phyloP scores from a whole-genome alignment of 2,888 invertebrate genomes.

The Meiosimyza platycephala region DNA sequence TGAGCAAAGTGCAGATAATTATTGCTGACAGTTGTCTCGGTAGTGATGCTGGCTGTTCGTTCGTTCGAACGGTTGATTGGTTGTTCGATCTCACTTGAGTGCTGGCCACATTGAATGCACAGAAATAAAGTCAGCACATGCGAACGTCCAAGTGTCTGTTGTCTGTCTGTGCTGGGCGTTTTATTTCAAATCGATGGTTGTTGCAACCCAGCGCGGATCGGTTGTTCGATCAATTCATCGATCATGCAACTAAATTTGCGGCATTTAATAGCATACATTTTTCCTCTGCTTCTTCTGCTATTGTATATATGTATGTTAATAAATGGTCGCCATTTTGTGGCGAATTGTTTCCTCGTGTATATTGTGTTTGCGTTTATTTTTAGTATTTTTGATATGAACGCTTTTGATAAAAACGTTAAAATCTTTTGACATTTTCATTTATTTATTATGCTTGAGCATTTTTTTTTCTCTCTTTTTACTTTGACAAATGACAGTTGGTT shows the following conservation, averaged over 20 bases:
- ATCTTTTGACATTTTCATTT: slow-evolving; percentile 40
- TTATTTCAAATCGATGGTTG: too few relatives aligned
- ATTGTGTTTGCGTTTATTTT: not conserved
- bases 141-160: not conserved
- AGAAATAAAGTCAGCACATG: not conserved
- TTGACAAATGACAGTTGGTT: slow-evolving; percentile 32
- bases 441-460: slow-evolving; percentile 14
- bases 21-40: slow-evolving; percentile 22
- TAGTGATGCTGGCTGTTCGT: not conserved
- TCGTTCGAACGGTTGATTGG: slow-evolving; percentile 5
- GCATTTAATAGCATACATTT: slow-evolving; percentile 17
- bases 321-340: too few relatives aligned
- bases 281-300: too few relatives aligned
- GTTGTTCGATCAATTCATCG: slow-evolving; percentile 13
- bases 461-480: not conserved
- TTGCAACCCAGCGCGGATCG: not conserved
- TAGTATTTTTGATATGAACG: slow-evolving; percentile 18
- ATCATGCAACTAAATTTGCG: slow-evolving; percentile 32
- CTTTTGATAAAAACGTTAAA: slow-evolving; percentile 34
- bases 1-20: slow-evolving; percentile 36
- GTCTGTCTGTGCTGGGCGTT: not conserved
- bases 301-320: too few relatives aligned
- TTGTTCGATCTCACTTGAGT: slow-evolving; percentile 11
- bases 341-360: too few relatives aligned
- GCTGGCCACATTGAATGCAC: not conserved